Evolutionary conservation across 2,888 invertebrate species (phyloP), one percentile per base, ranked within the genome.

Genomic region (Crematogaster levior): DNA sequence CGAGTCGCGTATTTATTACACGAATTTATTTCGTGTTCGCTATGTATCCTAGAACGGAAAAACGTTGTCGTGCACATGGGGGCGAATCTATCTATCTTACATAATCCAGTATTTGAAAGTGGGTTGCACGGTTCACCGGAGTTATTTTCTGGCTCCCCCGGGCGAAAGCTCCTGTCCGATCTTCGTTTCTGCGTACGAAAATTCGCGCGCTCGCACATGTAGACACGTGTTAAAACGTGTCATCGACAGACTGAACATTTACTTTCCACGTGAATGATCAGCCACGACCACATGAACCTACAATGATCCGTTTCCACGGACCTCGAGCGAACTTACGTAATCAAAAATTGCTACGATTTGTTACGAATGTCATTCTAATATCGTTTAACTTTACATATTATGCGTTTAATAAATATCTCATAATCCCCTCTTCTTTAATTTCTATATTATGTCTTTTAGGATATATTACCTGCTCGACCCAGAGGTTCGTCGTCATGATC

Each of bases 401-500:
- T n/a, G 30, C 7, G 34, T 40, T 56, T 27, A 40, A 70, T 10
- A 24, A 60, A 24, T 70, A 40, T 72, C 24, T 53, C 7, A 27
- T 56, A 37, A 43, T 72, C 15, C 15, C 7, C 24, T 37, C 24
- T n/a, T 27, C 3, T 27, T n/a, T 43, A 73, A 43, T 48, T 24
- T 0, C 18, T 34, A 63, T 1, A 10, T 34, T 43, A 74, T 1
- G 12, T 48, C 10, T 63, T 34, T 18, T 48, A n/a, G 12, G 34
- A 56, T 73, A 79, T 90, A 93, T 94, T 93, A 96, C 96, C 95
- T 96, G 96, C 88, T 96, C 96, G 60, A 96, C 95, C 96, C 96
- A 96, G 48, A 96, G 95, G 92, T 96, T 96, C 73, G 96, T 96
- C 83, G 96, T 96, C 96, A 96, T 96, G 87, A 96, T 96, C 94